A percentile compares a stretch with the other conserved stretches of the same genome.
Evolutionary conservation across 2,797 vertebrate species (phyloP).

Genomic region (Tragelaphus eurycerus): DNA sequence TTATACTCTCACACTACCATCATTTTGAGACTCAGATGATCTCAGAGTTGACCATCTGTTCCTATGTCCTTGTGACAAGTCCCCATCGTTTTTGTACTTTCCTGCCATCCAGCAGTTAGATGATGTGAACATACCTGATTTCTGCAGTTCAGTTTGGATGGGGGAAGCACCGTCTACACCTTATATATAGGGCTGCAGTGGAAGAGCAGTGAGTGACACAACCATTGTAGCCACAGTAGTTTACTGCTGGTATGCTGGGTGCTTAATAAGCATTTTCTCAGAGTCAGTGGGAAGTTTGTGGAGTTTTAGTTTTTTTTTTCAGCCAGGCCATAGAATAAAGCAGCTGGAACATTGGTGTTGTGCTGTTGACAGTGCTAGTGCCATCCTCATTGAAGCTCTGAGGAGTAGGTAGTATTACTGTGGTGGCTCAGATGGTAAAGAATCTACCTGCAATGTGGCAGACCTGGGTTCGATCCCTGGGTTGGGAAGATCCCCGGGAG

Average conservation of each 20-base stretch:
- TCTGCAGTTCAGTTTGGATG: background rate
- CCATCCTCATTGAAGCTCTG: background rate
- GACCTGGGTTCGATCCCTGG: fast-evolving
- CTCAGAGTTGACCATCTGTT: background rate
- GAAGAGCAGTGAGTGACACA: background rate
- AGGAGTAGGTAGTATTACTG: background rate
- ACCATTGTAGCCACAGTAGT: background rate
- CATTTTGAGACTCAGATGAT: background rate
- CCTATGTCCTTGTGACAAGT: background rate
- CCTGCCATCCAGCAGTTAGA: background rate
- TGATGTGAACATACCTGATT: background rate
- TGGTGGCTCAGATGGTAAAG: background rate
- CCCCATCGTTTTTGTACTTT: background rate
- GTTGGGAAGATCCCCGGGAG: background rate
- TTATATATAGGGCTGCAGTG: background rate
- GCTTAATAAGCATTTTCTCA: background rate
- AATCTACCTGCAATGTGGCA: background rate
- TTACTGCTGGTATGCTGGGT: background rate
- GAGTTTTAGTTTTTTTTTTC: background rate
- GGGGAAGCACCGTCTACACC: background rate
- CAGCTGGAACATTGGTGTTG: background rate
- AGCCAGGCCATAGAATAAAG: background rate
- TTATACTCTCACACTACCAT: background rate
- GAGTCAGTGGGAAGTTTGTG: background rate
- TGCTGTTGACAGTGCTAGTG: background rate